Conservation (phyloP, 2,113 vertebrate species). For the Furnarius figulus region DNA sequence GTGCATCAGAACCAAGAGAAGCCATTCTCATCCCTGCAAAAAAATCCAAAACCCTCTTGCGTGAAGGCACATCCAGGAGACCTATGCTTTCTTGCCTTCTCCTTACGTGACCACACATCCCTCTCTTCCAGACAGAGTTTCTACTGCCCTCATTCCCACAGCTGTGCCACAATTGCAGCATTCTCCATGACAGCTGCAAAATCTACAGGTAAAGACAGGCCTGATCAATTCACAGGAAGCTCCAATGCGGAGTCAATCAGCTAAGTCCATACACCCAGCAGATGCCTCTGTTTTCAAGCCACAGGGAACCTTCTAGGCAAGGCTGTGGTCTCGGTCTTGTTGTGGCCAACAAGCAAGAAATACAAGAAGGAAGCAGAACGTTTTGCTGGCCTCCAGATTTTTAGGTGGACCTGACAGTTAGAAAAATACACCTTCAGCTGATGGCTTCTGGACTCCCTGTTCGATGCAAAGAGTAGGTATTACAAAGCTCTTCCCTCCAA, state of each 20-base stretch:
- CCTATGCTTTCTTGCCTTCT: background rate
- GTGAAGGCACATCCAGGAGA: background rate
- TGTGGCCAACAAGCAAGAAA: background rate
- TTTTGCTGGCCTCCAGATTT: background rate
- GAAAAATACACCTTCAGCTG: background rate
- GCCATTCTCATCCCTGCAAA: background rate
- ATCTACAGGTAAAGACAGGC: background rate
- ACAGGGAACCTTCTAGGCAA: background rate
- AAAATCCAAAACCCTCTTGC: background rate
- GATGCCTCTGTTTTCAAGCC: background rate
- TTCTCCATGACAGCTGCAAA: background rate
- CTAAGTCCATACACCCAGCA: background rate
- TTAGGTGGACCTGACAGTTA: background rate
- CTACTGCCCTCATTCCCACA: background rate
- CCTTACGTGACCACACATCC: background rate
- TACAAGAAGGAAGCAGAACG: background rate
- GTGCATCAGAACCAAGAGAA: background rate
- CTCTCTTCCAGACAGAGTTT: background rate
- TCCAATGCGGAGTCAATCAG: background rate
- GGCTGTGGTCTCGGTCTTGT: accelerated
- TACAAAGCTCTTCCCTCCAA: background rate
- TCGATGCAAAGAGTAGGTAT: background rate
- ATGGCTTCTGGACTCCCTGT: background rate
- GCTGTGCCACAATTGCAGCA: background rate
- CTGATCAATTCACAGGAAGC: background rate